Base-by-base conservation (phyloP, 2,113 vertebrate species). In the Myrmecophaga tridactyla region DNA sequence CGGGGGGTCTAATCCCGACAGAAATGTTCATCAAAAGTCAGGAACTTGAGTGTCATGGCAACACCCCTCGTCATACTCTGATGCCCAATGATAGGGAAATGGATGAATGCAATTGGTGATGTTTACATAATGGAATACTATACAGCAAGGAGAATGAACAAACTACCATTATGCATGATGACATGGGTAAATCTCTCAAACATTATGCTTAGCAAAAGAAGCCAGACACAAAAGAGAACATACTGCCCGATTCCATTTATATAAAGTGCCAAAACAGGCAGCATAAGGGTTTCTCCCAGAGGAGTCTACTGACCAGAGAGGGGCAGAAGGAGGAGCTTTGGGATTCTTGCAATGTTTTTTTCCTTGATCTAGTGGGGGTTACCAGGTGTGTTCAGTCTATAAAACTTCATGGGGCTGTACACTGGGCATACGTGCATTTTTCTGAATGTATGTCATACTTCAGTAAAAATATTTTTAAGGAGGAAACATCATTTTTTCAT, bases 21-120 rank as follows among this genome's bases (percentile, higher is more conserved):
- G 62, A 95, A 94, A 36, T 41, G 18, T 81, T 65, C 46, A 48
- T 70, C 81, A 84, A 48, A 86, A 92, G 62, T 75, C 92, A 94
- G 58, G 39, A 88, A 81, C 72, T 69, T 65, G 41, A 82, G 67
- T 83, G 69, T 56, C 21, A 39, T 62, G 83, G 46, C 43, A 88
- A 70, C 29, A 65, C 25, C 60, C 25, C 46, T 94, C n/a, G 84
- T 75, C 65, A 72, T 43, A 72, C n/a, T 31, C 31, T 92, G 81
- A 88, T 25, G 27, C 6, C 41, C 46, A 20, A 81, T 51, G 76
- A 36, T 31, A 6, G 29, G 65, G 53, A 89, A 85, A 81, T 75
- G 75, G 63, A 69, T 48, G 36, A 65, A 70, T 63, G 39, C 36
- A 75, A 41, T 84, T 67, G 82, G 12, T 48, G 25, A 69, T 83